Evolutionary conservation across 2,113 vertebrate genomes (phyloP).

Genomic region (Microcebus murinus): DNA sequence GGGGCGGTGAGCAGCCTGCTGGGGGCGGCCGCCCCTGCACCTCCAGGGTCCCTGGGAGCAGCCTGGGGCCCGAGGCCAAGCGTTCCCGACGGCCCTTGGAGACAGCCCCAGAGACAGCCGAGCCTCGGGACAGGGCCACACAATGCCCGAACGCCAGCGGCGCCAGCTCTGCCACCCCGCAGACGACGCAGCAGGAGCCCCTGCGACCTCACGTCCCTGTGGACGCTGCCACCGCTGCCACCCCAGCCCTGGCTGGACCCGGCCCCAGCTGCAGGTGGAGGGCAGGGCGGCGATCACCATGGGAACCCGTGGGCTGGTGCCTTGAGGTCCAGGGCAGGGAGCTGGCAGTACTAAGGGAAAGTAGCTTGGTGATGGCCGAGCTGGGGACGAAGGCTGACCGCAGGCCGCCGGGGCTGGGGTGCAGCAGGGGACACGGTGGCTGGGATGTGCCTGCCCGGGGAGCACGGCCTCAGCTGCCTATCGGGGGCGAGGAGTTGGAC

Average conservation of each 20-base stretch:
- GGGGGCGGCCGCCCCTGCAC: no score
- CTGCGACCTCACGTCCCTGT: neutral
- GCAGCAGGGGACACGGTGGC: neutral
- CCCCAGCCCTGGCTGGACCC: neutral
- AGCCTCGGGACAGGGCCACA: no score
- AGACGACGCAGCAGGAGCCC: neutral
- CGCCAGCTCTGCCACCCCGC: rapidly evolving
- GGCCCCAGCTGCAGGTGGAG: neutral
- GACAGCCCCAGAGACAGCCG: neutral
- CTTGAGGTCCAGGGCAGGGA: neutral
- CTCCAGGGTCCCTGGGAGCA: no score
- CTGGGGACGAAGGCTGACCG: neutral
- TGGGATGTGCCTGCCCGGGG: neutral
- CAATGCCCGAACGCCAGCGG: no score
- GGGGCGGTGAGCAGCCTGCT: neutral
- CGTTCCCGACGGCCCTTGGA: rapidly evolving
- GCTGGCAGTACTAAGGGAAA: neutral
- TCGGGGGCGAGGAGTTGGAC: neutral
- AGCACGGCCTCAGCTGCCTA: neutral
- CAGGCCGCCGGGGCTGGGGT: neutral
- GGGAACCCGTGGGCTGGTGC: neutral
- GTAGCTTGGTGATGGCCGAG: neutral
- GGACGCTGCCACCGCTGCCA: neutral
- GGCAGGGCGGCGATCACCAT: neutral
- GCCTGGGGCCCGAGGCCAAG: rapidly evolving